phyloP scores from a whole-genome alignment of 2,113 vertebrate genomes.

The Silurus glanis region DNA sequence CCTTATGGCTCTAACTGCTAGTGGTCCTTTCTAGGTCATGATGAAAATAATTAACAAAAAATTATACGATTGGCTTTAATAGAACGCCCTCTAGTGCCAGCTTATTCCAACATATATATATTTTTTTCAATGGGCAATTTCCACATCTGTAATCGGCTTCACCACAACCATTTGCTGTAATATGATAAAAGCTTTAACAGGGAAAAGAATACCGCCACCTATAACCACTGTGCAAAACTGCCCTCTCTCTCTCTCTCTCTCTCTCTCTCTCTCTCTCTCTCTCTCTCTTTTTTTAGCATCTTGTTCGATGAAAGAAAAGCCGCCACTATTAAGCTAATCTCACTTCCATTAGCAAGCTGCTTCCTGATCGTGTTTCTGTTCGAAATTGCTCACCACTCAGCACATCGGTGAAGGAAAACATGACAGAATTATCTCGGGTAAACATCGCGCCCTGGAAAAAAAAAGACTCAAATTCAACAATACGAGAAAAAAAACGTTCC shows the following conservation, averaged over 20 bases:
- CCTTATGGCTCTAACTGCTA: neutral
- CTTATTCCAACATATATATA: neutral
- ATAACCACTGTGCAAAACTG: neutral
- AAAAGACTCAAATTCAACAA: neutral
- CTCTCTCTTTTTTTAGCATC: neutral
- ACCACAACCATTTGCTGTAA: neutral
- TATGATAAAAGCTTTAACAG: conserved; percentile 19
- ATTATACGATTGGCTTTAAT: neutral
- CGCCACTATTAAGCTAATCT: conserved; percentile 18
- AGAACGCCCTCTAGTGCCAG: too few species aligned
- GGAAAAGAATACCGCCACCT: neutral
- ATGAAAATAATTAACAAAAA: neutral
- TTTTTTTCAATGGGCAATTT: neutral
- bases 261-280: neutral
- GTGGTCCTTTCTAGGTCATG: neutral
- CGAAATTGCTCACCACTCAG: neutral
- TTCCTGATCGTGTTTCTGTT: neutral
- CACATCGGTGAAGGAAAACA: conserved; percentile 1
- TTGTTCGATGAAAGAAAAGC: neutral
- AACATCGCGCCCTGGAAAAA: neutral
- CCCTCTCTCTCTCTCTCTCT: too few species aligned
- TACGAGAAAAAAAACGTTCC: too few species aligned
- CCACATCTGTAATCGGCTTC: neutral
- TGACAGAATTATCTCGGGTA: neutral
- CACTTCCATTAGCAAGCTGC: conserved; percentile 15